phyloP scores from a whole-genome alignment of 2,113 vertebrate species.

The Trachemys scripta region DNA sequence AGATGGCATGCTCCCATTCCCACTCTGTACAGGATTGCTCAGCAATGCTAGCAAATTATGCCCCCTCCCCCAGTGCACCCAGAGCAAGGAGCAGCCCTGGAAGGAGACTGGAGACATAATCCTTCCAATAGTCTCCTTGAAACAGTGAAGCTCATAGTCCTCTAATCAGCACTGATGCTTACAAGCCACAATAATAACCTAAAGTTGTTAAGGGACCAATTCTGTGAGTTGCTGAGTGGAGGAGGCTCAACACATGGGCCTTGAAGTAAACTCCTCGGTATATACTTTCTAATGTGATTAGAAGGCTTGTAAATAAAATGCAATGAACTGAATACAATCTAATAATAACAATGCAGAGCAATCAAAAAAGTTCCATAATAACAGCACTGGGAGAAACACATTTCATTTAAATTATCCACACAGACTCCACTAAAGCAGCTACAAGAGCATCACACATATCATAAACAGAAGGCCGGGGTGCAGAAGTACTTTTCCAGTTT shows the following conservation, averaged over 20 bases:
- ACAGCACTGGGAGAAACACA: neutral
- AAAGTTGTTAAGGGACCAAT: neutral
- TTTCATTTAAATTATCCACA: conserved; percentile 5
- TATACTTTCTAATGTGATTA: conserved; percentile 22
- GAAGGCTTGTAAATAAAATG: conserved; percentile 61
- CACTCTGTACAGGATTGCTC: neutral
- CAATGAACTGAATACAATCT: conserved; percentile 35
- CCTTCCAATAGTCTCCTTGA: neutral
- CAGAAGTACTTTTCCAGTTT: conserved; percentile 14
- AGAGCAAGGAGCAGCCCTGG: neutral
- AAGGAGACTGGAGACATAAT: neutral
- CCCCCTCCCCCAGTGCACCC: accelerated
- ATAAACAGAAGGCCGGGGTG: neutral
- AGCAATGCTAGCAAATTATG: neutral
- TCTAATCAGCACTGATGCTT: neutral
- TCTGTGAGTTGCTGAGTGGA: neutral
- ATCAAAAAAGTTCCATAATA: conserved; percentile 13
- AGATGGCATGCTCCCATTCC: neutral
- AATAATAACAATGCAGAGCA: conserved; percentile 41
- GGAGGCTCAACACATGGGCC: neutral
- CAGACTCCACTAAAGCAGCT: conserved; percentile 14
- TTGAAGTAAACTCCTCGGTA: neutral
- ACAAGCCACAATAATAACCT: neutral
- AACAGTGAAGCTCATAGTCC: neutral
- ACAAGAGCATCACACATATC: neutral